These are phyloP conservation scores for Nasonia longicornis DNA, from an alignment of 1,140 invertebrate species.

Conservation along the genomic window DNA sequence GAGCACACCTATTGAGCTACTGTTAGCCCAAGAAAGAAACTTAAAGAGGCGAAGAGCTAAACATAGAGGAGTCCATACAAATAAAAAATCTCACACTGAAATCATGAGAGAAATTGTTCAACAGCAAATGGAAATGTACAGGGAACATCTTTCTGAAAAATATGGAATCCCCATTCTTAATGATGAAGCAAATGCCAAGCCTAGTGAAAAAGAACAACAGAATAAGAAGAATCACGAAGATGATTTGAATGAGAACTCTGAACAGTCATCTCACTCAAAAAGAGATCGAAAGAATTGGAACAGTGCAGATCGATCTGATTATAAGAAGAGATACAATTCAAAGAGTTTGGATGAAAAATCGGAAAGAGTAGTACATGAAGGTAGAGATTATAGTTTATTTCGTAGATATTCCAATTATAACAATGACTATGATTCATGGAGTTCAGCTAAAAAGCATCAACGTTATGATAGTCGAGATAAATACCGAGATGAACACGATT, in stretches of 20 bases:
- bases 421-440: slow-evolving; percentile 13
- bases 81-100: slow-evolving; percentile 74
- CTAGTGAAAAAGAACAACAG: background rate
- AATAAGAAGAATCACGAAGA: slow-evolving; percentile 20
- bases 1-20: slow-evolving; percentile 52
- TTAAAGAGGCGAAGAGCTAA: slow-evolving; percentile 74
- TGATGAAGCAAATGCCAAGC: background rate
- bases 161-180: background rate
- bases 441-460: slow-evolving; percentile 21
- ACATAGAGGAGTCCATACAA: slow-evolving; percentile 75
- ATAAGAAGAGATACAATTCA: background rate
- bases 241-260: background rate
- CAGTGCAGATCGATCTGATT: background rate
- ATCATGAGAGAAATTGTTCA: slow-evolving; percentile 75
- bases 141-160: slow-evolving; percentile 56
- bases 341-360: background rate
- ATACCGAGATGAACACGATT: slow-evolving; percentile 18
- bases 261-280: background rate
- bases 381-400: slow-evolving; percentile 2
- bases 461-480: background rate
- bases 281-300: background rate
- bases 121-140: slow-evolving; percentile 71
- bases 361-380: background rate
- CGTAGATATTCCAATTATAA: slow-evolving; percentile 1
- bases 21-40: slow-evolving; percentile 73